phyloP scores from a whole-genome alignment of 2,113 vertebrate species.

The Sylvietta virens region DNA sequence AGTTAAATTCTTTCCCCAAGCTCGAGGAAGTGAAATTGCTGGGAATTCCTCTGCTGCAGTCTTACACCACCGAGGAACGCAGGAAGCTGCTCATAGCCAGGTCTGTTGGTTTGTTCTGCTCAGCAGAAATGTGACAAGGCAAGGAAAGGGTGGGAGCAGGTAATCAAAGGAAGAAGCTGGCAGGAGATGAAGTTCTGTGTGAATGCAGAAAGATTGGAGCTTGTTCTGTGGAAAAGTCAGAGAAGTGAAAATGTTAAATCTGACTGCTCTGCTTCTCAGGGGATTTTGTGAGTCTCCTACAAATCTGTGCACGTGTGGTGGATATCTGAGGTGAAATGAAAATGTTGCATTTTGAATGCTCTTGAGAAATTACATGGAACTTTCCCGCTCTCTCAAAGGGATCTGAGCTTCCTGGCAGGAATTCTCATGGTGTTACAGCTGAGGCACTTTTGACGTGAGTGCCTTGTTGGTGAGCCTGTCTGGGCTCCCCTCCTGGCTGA shows the following conservation, averaged over 20 bases:
- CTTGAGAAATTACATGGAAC: neutral
- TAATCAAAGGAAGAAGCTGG: neutral
- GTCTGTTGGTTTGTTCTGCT: constrained; percentile 42
- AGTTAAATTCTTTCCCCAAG: constrained; percentile 91
- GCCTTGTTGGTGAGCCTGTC: neutral
- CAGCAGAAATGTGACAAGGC: neutral
- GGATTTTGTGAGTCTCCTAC: neutral
- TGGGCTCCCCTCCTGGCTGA: neutral
- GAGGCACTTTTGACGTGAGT: neutral
- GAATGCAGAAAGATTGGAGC: neutral
- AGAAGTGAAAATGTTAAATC: neutral
- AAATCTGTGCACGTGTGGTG: fast-evolving
- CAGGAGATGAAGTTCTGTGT: neutral
- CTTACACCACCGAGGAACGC: constrained; percentile 87
- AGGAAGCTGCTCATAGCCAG: constrained; percentile 89
- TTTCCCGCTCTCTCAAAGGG: neutral
- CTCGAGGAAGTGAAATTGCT: constrained; percentile 88
- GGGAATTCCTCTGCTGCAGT: constrained; percentile 90
- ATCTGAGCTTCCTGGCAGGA: neutral
- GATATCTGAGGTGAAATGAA: fast-evolving
- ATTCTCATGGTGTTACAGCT: neutral
- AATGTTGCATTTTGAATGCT: neutral
- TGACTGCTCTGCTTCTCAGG: neutral
- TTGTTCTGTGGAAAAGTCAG: neutral
- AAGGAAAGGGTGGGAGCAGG: neutral